Base-by-base conservation (phyloP, 2,797 vertebrate genomes). In the Cryptoblepharus egeriae region DNA sequence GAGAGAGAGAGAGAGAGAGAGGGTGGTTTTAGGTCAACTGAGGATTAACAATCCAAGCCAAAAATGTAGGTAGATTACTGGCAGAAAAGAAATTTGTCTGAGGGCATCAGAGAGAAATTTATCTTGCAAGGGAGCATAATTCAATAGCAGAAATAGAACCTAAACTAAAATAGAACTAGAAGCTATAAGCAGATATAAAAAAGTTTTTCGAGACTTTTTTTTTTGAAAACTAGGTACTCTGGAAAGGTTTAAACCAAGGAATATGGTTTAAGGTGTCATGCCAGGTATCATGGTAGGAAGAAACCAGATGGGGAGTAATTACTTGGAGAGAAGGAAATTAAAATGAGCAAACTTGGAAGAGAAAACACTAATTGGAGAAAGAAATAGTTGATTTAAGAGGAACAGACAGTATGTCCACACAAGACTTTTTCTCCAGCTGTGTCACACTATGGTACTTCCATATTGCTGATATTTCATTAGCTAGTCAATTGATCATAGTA, bases 301-400 rank as follows among this genome's bases (percentile, higher is more conserved):
- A 26, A 64, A 32, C 42, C 60, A 80, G 60, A 73, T 80, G 42
- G 30, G 37, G 60, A 39, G 24, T 30, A 74, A 73, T 80, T 80
- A 73, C 65, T 42, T 80, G 45, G 32, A 65, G 60, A 55, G 60
- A 52, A 65, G 79, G 13, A 64, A 65, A 79, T 79, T 79, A 79
- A 55, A 55, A 58, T 45, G 16, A 70, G 30, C 8, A 52, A 45
- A 32, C 60, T 58, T 65, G 55, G 79, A 73, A 73, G 32, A 80
- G 79, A 73, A 39, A 63, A 32, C 32, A 64, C 24, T 28, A 26
- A 15, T n/a, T 73, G 28, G 32, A 57, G 26, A 67, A 30, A 49
- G 61, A 73, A 81, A 42, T 67, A 28, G 52, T 10, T 81, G 6
- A 30, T 75, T 67, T 58, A 57, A 67, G 18, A 35, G 42, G 11